Base-by-base conservation (phyloP, 2,888 invertebrate species). In the Ophion ventricosus region DNA sequence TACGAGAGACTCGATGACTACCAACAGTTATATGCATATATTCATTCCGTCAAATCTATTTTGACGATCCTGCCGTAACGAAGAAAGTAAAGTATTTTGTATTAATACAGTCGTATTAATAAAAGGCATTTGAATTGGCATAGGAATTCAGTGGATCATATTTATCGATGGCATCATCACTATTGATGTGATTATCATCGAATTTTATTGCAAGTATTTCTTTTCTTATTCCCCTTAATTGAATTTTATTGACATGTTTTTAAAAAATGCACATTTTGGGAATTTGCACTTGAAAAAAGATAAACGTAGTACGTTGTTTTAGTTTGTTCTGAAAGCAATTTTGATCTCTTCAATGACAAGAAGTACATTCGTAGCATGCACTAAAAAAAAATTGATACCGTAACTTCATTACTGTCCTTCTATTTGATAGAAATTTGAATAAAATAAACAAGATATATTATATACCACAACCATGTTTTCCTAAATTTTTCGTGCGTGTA, bases 41-140 rank as follows among this genome's bases (percentile, higher is more conserved):
- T 69, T 20, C 57, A 2, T 61, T 59, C 40, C 23, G 40, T 59
- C 14, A 57, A 66, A 76, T 66, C 66, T 56, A 56, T 88, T 87
- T 86, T 88, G 86, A 87, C 87, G 87, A 40, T 87, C 85, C 20
- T 23, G 2, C 54, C 11, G 35, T 20, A 11, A 54, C 14, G 29
- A 54, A 40, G 49, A 54, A 75, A 29, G 20, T 4, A 54, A 56
- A 75, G 29, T 14, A 35, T 57, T 35, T 54, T 3, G 29, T 29
- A 26, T 29, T 56, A 56, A 56, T 29, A 70, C 29, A 2, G n/a
- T 70, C 54, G 1, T 70, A 26, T 70, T 29, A 56, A 56, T 70
- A 56, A 56, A 70, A 8, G n/a, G 10, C 29, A 29, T 26, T 56
- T 20, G 4, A 11, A 70, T 70, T 7, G 56, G 26, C 26, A 20